Conservation (phyloP, 2,797 vertebrate genomes). For the Pteronotus mesoamericanus region DNA sequence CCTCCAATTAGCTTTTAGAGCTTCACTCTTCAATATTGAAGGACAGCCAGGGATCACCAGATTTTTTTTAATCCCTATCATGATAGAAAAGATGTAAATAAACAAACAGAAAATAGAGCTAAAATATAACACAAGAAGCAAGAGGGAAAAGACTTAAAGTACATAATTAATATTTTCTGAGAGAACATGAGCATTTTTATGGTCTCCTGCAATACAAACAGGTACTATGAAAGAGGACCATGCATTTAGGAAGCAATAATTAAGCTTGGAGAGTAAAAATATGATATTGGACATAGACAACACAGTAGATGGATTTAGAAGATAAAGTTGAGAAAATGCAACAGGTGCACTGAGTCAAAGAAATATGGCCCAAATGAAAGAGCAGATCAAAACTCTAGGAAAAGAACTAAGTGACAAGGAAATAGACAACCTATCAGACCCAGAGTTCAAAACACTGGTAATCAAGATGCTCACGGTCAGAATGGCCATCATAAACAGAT, state of each 20-base stretch:
- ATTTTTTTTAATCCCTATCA: neutral
- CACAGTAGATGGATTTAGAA: neutral
- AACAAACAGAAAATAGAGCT: neutral
- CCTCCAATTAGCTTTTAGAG: constrained; percentile 11
- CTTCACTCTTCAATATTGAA: neutral
- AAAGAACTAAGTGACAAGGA: no score
- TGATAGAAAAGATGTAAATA: constrained; percentile 15
- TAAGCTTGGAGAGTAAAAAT: neutral
- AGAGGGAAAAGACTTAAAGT: neutral
- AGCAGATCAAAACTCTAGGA: no score
- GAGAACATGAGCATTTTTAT: neutral
- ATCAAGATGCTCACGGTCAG: no score
- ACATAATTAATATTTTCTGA: neutral
- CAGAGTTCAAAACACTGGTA: no score
- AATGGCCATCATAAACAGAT: no score
- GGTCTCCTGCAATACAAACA: neutral
- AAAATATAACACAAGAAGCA: neutral
- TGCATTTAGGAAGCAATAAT: neutral
- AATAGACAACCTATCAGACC: no score
- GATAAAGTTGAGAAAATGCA: neutral
- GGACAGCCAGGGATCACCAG: neutral
- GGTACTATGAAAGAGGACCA: neutral
- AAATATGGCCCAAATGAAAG: no score
- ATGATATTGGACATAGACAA: neutral
- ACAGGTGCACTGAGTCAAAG: no score